A percentile compares a stretch with the other conserved stretches of the same genome.
Evolutionary conservation across 1,140 invertebrate species (phyloP).

Genomic region (Megalopta genalis): DNA sequence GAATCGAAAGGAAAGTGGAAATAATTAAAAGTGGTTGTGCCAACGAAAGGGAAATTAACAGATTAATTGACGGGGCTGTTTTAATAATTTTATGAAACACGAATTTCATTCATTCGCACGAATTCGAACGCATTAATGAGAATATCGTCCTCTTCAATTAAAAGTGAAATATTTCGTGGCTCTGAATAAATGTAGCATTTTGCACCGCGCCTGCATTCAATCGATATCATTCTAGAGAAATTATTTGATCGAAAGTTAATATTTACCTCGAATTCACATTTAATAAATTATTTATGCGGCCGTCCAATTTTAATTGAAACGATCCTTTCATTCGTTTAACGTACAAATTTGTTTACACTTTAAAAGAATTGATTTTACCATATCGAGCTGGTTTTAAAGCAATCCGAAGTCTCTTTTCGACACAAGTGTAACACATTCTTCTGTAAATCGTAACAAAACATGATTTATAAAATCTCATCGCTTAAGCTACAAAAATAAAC

Average conservation of each 20-base stretch:
- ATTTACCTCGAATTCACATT: not conserved
- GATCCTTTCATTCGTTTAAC: not conserved
- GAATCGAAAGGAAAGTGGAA: conserved; percentile 38
- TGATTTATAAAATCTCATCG: not conserved
- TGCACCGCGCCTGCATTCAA: not conserved
- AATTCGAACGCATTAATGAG: conserved; percentile 33
- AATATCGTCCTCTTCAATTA: conserved; percentile 31
- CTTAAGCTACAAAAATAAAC: not conserved
- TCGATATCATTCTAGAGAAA: conserved; percentile 28
- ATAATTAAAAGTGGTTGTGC: conserved; percentile 44
- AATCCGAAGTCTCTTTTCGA: not conserved
- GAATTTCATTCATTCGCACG: conserved; percentile 35
- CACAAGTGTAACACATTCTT: not conserved
- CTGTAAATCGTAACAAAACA: too few species aligned
- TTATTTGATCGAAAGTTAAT: conserved; percentile 44
- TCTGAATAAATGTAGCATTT: conserved; percentile 31
- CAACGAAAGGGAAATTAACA: conserved; percentile 49
- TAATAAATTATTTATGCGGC: conserved; percentile 23
- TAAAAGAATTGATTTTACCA: not conserved
- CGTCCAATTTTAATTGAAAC: conserved; percentile 9
- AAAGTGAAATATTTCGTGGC: conserved; percentile 35
- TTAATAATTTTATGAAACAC: conserved; percentile 46
- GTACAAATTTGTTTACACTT: not conserved
- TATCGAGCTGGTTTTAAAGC: not conserved
- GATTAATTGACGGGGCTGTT: conserved; percentile 41